A percentile compares a stretch with the other conserved stretches of the same genome.
Evolutionary conservation across 2,888 invertebrate species (phyloP).

Genomic region (Cosmia trapezina): DNA sequence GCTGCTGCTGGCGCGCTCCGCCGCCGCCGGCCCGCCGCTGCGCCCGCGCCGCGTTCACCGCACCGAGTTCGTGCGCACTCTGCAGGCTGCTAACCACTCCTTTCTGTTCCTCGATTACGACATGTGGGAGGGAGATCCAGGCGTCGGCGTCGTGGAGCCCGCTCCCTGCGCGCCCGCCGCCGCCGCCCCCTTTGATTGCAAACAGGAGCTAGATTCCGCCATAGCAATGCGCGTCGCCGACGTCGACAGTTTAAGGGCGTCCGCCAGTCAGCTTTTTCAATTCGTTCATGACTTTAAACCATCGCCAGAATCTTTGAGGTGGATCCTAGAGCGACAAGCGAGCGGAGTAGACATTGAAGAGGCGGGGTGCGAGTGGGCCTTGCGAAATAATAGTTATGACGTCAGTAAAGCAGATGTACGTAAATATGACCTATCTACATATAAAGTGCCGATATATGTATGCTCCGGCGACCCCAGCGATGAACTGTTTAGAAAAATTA

Average conservation of each 20-base stretch:
- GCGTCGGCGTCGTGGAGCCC: conserved; percentile 41
- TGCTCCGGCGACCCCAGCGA: neutral
- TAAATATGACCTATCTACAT: conserved; percentile 11
- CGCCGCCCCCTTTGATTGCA: conserved; percentile 10
- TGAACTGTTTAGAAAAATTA: too few relatives aligned
- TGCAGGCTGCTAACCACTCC: conserved; percentile 30
- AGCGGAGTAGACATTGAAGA: conserved; percentile 29
- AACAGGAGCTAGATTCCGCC: conserved; percentile 35
- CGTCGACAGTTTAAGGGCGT: neutral
- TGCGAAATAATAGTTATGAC: neutral
- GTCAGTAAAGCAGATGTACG: neutral
- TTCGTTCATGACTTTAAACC: conserved; percentile 39
- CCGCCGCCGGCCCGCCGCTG: neutral
- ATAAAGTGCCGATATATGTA: conserved; percentile 47
- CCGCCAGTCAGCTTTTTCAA: conserved; percentile 35
- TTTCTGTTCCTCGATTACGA: conserved; percentile 61
- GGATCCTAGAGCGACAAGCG: conserved; percentile 37
- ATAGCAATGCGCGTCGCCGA: conserved; percentile 54
- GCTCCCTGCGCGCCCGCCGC: conserved; percentile 34
- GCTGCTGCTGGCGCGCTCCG: neutral
- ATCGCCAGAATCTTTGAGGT: conserved; percentile 19
- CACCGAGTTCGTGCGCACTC: neutral
- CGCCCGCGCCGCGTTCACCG: neutral
- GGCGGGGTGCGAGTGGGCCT: conserved; percentile 39
- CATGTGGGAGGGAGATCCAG: conserved; percentile 39